Base-by-base conservation (phyloP, 2,113 vertebrate species). In the Ancistrus triradiatus region DNA sequence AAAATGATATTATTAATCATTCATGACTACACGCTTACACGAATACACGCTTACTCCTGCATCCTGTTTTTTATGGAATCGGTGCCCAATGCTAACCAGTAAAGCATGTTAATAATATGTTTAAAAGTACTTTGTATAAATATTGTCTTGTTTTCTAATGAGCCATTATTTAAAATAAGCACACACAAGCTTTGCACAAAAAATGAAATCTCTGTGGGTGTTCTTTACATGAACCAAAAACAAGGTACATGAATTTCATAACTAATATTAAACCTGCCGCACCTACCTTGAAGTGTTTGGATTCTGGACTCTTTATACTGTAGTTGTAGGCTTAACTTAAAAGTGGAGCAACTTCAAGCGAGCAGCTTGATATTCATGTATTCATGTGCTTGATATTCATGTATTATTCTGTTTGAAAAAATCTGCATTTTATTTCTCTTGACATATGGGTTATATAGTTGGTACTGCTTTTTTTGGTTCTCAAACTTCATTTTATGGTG, bases 341-440 rank as follows among this genome's bases (percentile, higher is more conserved):
- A 48, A 47, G 11, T 48, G 13, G 44, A 24, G 1, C 18, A 15
- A 48, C 43, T 15, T 61, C 13, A 37, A n/a, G n/a, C 11, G 21
- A 24, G 15, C 27, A 21, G 42, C n/a, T 6, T 37, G 31, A 56
- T 33, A 38, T 15, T 56, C 33, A 40, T 56, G 52, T 24, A n/a
- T 14, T 35, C n/a, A n/a, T n/a, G 38, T 28, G 18, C 17, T 22
- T 37, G 31, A 56, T 33, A 38, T 15, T 56, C 33, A 40, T 56
- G 52, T 24, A n/a, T 14, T 35, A 35, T 3, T 6, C 37, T 40
- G 37, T 40, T 40, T 40, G 37, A 40, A 33, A 10, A 33, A 53
- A 53, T 53, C 51, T 40, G 33, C 33, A 56, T 40, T 56, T 56
- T 56, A 38, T 53, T 10, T 56, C 52, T 56, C 33, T 38, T 56